Conservation (phyloP, 2,797 vertebrate species). For the Ctenopoma kingsleyae region DNA sequence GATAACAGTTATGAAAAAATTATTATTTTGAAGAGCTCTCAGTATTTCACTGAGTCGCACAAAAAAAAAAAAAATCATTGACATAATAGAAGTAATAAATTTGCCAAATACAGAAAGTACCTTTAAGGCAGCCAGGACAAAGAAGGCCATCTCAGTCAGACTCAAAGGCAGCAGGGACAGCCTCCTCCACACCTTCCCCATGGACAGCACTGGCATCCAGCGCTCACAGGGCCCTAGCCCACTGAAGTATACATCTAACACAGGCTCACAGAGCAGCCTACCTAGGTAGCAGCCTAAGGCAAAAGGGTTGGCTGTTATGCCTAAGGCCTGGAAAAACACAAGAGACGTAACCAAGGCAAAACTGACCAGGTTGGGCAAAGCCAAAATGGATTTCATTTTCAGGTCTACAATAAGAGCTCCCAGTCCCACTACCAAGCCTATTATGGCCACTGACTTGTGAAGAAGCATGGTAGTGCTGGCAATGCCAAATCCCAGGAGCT, state of each 20-base stretch:
- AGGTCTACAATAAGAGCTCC: conserved; percentile 92
- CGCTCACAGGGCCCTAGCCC: conserved; percentile 92
- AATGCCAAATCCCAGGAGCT: conserved; percentile 95
- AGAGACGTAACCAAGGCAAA: conserved; percentile 89
- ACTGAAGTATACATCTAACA: conserved; percentile 96
- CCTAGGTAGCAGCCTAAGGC: conserved; percentile 95
- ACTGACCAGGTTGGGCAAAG: conserved; percentile 90
- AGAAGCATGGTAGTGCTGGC: conserved; percentile 94
- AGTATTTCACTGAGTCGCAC: background rate
- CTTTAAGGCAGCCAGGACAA: conserved; percentile 78
- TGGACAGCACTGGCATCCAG: conserved; percentile 93
- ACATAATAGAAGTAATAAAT: conserved; percentile 8
- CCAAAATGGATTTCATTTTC: conserved; percentile 95
- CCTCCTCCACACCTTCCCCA: conserved; percentile 90
- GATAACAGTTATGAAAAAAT: background rate
- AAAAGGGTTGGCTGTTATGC: conserved; percentile 89
- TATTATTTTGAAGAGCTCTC: background rate
- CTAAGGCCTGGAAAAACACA: conserved; percentile 91
- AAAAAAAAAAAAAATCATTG: conserved; percentile 7
- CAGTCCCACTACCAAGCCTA: conserved; percentile 90
- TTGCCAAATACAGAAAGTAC: conserved; percentile 47
- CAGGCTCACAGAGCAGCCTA: conserved; percentile 92
- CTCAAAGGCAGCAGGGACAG: conserved; percentile 91
- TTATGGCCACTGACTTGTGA: conserved; percentile 88
- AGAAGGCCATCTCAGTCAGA: conserved; percentile 84